Conservation (phyloP, 2,797 vertebrate genomes). For the Siniperca obscura region DNA sequence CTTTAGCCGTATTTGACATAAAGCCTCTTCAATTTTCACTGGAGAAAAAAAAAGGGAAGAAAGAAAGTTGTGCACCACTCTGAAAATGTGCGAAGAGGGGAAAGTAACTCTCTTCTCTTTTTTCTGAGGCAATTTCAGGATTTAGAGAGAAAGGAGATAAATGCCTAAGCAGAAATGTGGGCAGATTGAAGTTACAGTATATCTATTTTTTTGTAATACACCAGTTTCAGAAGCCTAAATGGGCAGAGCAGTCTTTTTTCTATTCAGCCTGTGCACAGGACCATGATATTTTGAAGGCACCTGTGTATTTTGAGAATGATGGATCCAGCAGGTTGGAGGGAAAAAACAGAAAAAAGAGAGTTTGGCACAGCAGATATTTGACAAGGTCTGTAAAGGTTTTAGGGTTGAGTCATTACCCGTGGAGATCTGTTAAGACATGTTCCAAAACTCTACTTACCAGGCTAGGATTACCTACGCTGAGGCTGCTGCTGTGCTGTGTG, state of each 20-base stretch:
- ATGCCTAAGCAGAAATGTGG: conserved; percentile 88
- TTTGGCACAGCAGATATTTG: conserved; percentile 70
- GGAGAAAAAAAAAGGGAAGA: conserved; percentile 66
- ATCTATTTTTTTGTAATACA: conserved; percentile 86
- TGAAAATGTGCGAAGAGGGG: conserved; percentile 84
- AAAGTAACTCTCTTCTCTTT: conserved; percentile 82
- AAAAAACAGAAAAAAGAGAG: conserved; percentile 8
- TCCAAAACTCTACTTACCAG: conserved; percentile 70
- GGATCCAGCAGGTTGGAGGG: conserved; percentile 69
- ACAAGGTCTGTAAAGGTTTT: conserved; percentile 77
- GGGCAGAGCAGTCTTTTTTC: conserved; percentile 54
- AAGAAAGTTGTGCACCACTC: conserved; percentile 91
- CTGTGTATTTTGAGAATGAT: conserved; percentile 77
- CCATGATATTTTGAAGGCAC: conserved; percentile 76
- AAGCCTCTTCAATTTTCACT: conserved; percentile 99
- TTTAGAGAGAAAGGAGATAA: conserved; percentile 98
- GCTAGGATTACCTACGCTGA: conserved; percentile 56
- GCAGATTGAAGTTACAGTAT: conserved; percentile 85
- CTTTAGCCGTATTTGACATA: conserved; percentile 99
- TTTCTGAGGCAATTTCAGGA: conserved; percentile 96
- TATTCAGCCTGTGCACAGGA: conserved; percentile 58
- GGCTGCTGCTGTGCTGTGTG: conserved; percentile 36
- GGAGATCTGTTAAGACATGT: conserved; percentile 74
- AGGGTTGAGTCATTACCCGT: conserved; percentile 78
- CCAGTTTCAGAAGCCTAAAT: conserved; percentile 82